Base-by-base conservation (phyloP, 2,113 vertebrate species). In the Trogon melanurus region DNA sequence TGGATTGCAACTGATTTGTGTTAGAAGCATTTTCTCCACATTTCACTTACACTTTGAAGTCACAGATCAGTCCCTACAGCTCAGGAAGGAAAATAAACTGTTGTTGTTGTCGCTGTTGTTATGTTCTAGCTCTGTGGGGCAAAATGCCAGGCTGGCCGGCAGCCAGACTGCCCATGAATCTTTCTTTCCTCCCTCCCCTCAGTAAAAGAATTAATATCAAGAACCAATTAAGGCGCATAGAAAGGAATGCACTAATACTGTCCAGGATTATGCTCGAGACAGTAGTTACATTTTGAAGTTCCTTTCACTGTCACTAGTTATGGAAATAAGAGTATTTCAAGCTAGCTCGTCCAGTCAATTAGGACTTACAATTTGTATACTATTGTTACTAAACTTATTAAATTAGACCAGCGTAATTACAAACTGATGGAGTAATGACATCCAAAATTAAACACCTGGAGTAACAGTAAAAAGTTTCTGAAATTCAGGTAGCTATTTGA, bases 11-110 rank as follows among this genome's bases (percentile, higher is more conserved):
- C 3, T 45, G 30, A 50, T 47, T 44, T 60, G 20, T 58, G 32
- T 62, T 48, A 65, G 14, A 75, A n/a, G 14, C 10, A 5, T 87
- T 75, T 69, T 91, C 47, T 53, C 74, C 56, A 64, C 51, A 34
- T 85, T 85, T 71, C 51, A 45, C 15, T 70, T 70, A 87, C 18
- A 71, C 61, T 89, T 25, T 34, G 41, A 84, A 92, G 76, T 25
- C 56, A 74, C 19, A 91, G 48, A 78, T 29, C 79, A 86, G 82
- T 41, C 87, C 61, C 72, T 84, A 25, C 44, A 44, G 51, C 57
- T 67, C 70, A 78, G 71, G 89, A 96, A 87, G 76, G 61, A 89
- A 94, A 93, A 61, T 15, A 76, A 72, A 25, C 34, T 23, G 47
- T 36, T 79, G 47, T 36, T 79, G 20, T 21, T 84, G 72, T 45